These are phyloP conservation scores for Schizaphis graminum DNA, from an alignment of 2,888 invertebrate genomes.

Conservation along the genomic window DNA sequence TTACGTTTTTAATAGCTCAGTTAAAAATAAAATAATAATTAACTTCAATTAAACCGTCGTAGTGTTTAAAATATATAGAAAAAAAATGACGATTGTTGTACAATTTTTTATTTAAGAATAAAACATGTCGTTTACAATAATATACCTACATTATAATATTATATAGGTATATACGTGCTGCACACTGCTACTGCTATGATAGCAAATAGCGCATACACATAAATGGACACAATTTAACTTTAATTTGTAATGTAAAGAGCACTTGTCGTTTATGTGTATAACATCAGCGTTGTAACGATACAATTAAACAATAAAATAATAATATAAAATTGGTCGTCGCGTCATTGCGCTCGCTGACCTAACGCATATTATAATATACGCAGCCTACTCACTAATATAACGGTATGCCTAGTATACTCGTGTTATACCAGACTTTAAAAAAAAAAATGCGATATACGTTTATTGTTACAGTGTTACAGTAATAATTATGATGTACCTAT, in stretches of 20 bases:
- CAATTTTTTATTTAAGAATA: not conserved
- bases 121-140: not conserved
- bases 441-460: not conserved
- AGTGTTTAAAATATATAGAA: not conserved
- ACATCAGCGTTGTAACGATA: not conserved
- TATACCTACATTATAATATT: not conserved
- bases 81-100: not conserved
- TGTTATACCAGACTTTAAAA: not conserved
- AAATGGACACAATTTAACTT: conserved; percentile 11
- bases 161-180: not conserved
- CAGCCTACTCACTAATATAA: conserved; percentile 2
- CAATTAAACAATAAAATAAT: conserved; percentile 15
- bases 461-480: too few species aligned
- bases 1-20: not conserved
- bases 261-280: not conserved
- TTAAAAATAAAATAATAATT: not conserved
- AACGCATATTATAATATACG: not conserved
- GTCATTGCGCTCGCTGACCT: not conserved
- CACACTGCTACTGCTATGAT: not conserved
- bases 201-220: not conserved
- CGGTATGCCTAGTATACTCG: not conserved
- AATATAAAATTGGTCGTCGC: not conserved
- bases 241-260: conserved; percentile 5
- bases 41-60: not conserved
- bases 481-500: not conserved